Evolutionary conservation across 2,888 invertebrate genomes (phyloP), one percentile per base, ranked within the genome.

Genomic region (Eumerus sabulonum): DNA sequence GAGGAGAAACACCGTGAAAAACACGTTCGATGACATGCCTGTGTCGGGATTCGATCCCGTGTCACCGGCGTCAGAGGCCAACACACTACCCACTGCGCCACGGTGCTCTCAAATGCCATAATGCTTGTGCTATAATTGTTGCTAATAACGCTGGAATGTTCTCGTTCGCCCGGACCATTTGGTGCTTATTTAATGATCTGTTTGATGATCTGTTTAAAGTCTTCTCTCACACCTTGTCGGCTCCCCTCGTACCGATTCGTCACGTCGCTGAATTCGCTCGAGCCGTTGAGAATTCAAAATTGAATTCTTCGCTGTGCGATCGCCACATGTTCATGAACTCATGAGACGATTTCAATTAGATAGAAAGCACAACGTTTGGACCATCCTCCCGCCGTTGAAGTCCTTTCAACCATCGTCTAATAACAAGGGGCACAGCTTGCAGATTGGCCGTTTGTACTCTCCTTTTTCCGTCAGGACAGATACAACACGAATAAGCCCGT

Each of bases 171-270:
- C 96, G 91, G 1, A 93, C 91, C 59, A 97, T 94, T 90, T 98
- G 97, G 81, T 94, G 93, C 86, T 94, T 94, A 90, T n/a, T n/a
- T n/a, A n/a, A n/a, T n/a, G n/a, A n/a, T n/a, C n/a, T n/a, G n/a
- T n/a, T n/a, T n/a, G n/a, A 98, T 95, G 1, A 96, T 93, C 85
- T 93, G 93, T 85, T 94, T 95, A 82, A 98, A 95, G 88, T 98
- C 98, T 89, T 98, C 97, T 84, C 96, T 94, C 0, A 95, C 96
- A 1, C 96, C 97, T 90, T 97, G 87, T 98, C 97, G 16, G 97
- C 95, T 9, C 98, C 97, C 68, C 98, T 91, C 0, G 98, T 98
- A 1, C 96, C 94, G 83, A 98, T 96, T 84, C 97, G 92, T 81
- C 97, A 84, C 18, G 82, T 82, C 0, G 84, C 77, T 0, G 83